These are phyloP conservation scores for Megalops cyprinoides DNA, from an alignment of 2,797 vertebrate species.

Conservation along the genomic window DNA sequence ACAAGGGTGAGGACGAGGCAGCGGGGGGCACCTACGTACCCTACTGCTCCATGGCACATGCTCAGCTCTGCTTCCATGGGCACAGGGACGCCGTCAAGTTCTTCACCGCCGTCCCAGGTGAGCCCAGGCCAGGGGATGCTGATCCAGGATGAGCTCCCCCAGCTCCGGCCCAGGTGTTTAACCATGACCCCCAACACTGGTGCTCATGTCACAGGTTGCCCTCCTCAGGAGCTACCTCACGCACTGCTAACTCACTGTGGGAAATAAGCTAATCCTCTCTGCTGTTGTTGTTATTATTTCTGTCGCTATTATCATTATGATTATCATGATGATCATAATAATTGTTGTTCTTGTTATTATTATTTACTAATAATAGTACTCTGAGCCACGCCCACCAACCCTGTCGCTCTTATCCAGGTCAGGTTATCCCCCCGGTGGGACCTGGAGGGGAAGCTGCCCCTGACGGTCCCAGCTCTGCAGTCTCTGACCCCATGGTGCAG, in stretches of 20 bases:
- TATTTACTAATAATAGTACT: too few relatives aligned
- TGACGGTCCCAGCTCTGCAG: slow-evolving; percentile 65
- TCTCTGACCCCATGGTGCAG: slow-evolving; percentile 74
- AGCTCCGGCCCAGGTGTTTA: neutral
- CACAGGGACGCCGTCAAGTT: slow-evolving; percentile 97
- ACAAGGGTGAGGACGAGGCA: slow-evolving; percentile 91
- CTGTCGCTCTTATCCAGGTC: too few relatives aligned
- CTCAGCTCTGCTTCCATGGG: slow-evolving; percentile 97
- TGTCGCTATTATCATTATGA: too few relatives aligned
- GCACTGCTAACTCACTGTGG: too few relatives aligned
- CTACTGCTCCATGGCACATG: slow-evolving; percentile 95
- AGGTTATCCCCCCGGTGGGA: slow-evolving; percentile 75
- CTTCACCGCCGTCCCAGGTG: slow-evolving; percentile 94
- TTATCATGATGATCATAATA: too few relatives aligned
- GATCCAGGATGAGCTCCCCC: neutral
- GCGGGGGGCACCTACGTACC: slow-evolving; percentile 91
- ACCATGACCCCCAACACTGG: neutral
- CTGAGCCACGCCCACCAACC: too few relatives aligned
- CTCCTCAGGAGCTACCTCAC: too few relatives aligned
- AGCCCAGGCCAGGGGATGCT: too few relatives aligned
- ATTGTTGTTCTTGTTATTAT: too few relatives aligned
- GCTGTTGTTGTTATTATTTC: too few relatives aligned
- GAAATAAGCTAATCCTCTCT: too few relatives aligned
- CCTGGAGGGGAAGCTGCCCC: slow-evolving; percentile 67
- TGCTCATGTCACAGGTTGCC: too few relatives aligned